These are phyloP conservation scores for Tachina lurida DNA, from an alignment of 2,888 invertebrate species.

Conservation along the genomic window DNA sequence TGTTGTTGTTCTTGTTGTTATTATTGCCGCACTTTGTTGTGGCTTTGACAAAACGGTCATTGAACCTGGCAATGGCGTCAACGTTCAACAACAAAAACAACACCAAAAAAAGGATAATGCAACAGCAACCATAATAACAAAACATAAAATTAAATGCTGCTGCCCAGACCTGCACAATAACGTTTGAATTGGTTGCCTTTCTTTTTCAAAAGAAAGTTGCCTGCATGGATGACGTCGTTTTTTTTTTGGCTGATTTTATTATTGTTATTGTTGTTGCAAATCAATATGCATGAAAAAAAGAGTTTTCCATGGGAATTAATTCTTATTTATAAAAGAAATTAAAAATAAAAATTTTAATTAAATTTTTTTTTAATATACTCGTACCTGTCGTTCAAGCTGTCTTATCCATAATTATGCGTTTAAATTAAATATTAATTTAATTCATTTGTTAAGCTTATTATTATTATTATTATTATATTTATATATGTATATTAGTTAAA, in stretches of 20 bases:
- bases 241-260: conserved; percentile 13
- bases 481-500: conserved; percentile 18
- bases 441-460: conserved; percentile 3
- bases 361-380: conserved; percentile 47
- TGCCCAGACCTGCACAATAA: conserved; percentile 71
- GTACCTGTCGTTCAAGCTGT: conserved; percentile 37
- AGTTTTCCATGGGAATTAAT: conserved; percentile 8
- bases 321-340: neutral
- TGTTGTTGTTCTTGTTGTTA: conserved; percentile 71
- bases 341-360: neutral
- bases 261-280: conserved; percentile 37
- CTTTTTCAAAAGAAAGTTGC: conserved; percentile 55
- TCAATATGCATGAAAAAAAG: conserved; percentile 35
- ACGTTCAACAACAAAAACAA: conserved; percentile 33
- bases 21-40: conserved; percentile 72
- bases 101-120: conserved; percentile 57
- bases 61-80: conserved; percentile 75
- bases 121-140: conserved; percentile 48
- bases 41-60: conserved; percentile 76
- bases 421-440: neutral
- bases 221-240: conserved; percentile 59
- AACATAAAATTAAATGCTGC: conserved; percentile 25
- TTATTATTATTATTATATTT: conserved; percentile 13
- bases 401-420: conserved; percentile 26
- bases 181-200: conserved; percentile 55